phyloP scores from a whole-genome alignment of 2,797 vertebrate species.

The Falco biarmicus region DNA sequence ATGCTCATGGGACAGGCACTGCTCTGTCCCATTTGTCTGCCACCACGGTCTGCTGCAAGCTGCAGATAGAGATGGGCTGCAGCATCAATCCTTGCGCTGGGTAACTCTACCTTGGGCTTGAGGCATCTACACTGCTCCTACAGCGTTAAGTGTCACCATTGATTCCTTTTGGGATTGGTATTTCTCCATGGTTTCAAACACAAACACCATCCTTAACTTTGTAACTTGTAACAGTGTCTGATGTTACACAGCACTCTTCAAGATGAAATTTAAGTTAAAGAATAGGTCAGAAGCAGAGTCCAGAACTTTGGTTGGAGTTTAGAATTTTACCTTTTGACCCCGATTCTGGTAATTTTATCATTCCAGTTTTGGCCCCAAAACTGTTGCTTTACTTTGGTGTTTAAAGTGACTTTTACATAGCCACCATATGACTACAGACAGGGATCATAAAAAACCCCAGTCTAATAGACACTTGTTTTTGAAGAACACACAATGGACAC shows the following conservation, averaged over 20 bases:
- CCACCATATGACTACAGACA: neutral
- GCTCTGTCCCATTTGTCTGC: neutral
- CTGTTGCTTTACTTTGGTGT: neutral
- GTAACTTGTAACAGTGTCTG: neutral
- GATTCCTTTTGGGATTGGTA: neutral
- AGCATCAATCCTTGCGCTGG: neutral
- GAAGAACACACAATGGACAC: neutral
- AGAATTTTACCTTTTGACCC: neutral
- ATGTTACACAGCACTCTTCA: neutral
- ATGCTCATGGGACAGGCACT: neutral
- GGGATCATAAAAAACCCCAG: neutral
- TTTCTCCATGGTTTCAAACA: neutral
- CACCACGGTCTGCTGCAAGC: neutral
- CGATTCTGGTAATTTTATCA: neutral
- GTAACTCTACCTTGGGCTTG: neutral
- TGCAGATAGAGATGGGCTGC: neutral
- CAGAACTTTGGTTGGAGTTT: neutral
- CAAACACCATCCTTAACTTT: neutral
- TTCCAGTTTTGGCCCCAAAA: neutral
- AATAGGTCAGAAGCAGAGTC: neutral
- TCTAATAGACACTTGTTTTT: neutral
- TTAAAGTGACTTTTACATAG: neutral
- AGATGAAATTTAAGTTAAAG: neutral
- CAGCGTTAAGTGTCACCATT: neutral
- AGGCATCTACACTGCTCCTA: neutral